Conservation (phyloP, 1,140 invertebrate genomes). For the Drosophila obscura region DNA sequence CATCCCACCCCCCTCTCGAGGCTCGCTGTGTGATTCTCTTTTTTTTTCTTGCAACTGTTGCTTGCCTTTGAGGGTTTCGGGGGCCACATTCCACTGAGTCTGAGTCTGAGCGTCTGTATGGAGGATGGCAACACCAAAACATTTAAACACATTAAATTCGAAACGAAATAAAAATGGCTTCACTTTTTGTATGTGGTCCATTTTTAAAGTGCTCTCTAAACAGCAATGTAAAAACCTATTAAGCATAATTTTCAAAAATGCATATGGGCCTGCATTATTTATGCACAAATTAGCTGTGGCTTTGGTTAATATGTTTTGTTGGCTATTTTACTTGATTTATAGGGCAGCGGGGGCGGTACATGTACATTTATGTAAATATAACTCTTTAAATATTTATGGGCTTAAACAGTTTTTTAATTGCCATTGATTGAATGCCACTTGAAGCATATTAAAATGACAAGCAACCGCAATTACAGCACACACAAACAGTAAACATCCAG, state of each 20-base stretch:
- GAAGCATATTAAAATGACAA: slow-evolving; percentile 57
- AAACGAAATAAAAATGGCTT: slow-evolving; percentile 12
- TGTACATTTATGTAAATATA: neutral
- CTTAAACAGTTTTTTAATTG: slow-evolving; percentile 59
- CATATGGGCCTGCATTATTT: slow-evolving; percentile 34
- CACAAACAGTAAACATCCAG: slow-evolving; percentile 7
- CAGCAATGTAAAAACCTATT: slow-evolving; percentile 30
- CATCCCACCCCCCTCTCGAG: neutral
- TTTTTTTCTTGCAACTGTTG: slow-evolving; percentile 58
- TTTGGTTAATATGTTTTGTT: slow-evolving; percentile 17
- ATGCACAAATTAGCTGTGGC: slow-evolving; percentile 41
- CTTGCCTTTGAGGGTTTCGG: slow-evolving; percentile 25
- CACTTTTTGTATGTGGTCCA: neutral
- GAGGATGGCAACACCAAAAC: neutral
- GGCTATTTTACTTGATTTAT: slow-evolving; percentile 56
- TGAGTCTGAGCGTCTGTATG: slow-evolving; percentile 6
- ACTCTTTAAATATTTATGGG: slow-evolving; percentile 38
- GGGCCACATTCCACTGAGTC: slow-evolving; percentile 9
- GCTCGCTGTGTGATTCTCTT: slow-evolving; percentile 2
- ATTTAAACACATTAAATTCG: slow-evolving; percentile 48
- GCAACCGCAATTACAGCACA: slow-evolving; percentile 58
- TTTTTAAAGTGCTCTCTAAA: slow-evolving; percentile 5
- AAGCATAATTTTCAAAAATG: slow-evolving; percentile 10
- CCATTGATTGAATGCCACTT: slow-evolving; percentile 68
- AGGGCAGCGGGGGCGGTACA: neutral